phyloP scores from a whole-genome alignment of 2,113 vertebrate genomes.

The Crocuta crocuta region DNA sequence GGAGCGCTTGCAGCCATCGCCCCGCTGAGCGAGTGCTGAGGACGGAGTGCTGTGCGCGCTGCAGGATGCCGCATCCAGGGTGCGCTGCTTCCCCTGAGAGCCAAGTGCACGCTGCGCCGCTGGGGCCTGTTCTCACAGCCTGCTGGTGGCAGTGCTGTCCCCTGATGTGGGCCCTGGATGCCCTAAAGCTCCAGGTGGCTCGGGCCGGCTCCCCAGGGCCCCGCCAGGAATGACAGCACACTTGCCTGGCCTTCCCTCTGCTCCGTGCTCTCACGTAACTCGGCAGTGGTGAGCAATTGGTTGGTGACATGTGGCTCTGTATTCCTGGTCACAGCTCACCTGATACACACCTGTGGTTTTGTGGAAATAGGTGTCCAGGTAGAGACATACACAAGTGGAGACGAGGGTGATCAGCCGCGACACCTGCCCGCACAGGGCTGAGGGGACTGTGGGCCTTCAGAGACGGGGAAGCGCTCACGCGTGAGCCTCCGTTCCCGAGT shows the following conservation, averaged over 20 bases:
- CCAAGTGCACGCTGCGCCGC: fast-evolving
- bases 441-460: fast-evolving
- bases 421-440: fast-evolving
- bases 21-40: background rate
- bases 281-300: fast-evolving
- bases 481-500: background rate
- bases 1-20: fast-evolving
- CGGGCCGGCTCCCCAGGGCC: fast-evolving
- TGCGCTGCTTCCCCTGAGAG: background rate
- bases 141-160: background rate
- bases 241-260: background rate
- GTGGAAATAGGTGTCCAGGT: background rate
- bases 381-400: fast-evolving
- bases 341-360: background rate
- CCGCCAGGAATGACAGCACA: fast-evolving
- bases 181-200: background rate
- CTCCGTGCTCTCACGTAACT: fast-evolving
- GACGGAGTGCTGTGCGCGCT: fast-evolving
- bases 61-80: fast-evolving
- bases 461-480: background rate
- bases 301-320: background rate
- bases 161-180: background rate
- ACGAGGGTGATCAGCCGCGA: fast-evolving
- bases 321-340: background rate
- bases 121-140: background rate